Evolutionary conservation across 2,888 invertebrate species (phyloP), one percentile per base, ranked within the genome.

Genomic region (Scotopteryx bipunctaria): DNA sequence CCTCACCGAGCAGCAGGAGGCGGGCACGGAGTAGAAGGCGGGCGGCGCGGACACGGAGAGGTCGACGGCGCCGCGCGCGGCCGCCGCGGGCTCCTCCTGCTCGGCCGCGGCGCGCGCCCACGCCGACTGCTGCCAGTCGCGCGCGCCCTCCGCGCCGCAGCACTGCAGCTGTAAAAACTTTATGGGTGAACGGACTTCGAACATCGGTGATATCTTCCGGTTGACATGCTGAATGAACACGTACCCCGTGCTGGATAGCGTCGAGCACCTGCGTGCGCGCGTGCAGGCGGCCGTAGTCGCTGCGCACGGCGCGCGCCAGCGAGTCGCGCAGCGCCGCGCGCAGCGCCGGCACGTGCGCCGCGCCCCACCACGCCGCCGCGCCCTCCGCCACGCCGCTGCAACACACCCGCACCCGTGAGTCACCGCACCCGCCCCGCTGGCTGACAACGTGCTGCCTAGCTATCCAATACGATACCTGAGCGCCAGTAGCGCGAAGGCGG

Each of bases 61-160:
- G 71, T 86, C 86, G 5, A 86, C 78, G 46, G 77, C 58, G 33
- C 14, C 63, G 49, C 27, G 27, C 27, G 27, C 27, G 9, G 11
- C 27, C 27, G 27, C 27, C 27, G 27, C 27, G 27, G 27, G 37
- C 54, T 48, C 59, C 43, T 40, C 46, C 49, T 32, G 36, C 64
- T 75, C 71, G 82, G 80, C 83, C 31, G 61, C 71, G 79, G 83
- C 98, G 98, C 97, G 96, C 64, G 77, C 71, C 85, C 85, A 86
- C 43, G 59, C 70, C 29, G 86, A 78, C 57, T 63, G 66, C 74
- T 82, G 86, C 99, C 98, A 99, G 90, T 99, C 98, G 83, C 97
- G 96, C 59, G 96, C 95, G n/a, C 95, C 95, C 76, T 96, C 95
- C 63, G 98, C 97, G 42, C 99, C 99, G 87, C 98, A 99, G 80